Evolutionary conservation across 1,140 invertebrate genomes (phyloP), one percentile per base, ranked within the genome.

Genomic region (Trissolcus basalis): DNA sequence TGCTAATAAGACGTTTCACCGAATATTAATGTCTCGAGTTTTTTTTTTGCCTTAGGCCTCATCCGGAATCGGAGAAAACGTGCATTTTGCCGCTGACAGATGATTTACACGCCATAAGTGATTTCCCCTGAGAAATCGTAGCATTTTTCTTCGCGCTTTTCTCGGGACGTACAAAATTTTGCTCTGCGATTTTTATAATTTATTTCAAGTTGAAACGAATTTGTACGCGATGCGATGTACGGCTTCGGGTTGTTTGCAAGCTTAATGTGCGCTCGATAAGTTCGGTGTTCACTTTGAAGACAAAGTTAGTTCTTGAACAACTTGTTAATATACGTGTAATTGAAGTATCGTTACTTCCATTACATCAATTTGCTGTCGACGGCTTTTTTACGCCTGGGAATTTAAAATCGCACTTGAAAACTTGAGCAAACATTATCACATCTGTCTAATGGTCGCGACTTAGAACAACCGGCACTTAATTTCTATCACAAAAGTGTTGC

Each of bases 1-100:
- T 32, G 44, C 59, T 79, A 79, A 79, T 79, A 79, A 75, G 77
- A 79, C 77, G 63, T 71, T 72, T 71, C 58, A 27, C 27, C 32
- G 72, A 79, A 75, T 74, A 75, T 79, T 74, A 71, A 75, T 68
- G 59, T 64, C 45, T 19, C 16, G 12, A 19, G 49, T 47, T 36
- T 47, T 35, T 54, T 69, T 35, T 53, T 12, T 51, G 44, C 64
- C 47, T 7, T 61, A 61, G 64, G 59, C 59, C 72, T 64, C 54
- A 43, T 54, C 35, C 8, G 27, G 49, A 65, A 53, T 43, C 14
- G 9, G 0, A 59, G 54, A 65, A 73, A 73, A 60, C 44, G 55
- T 55, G 44, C 44, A 61, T 51, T 67, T 58, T 47, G 58, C 50
- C 9, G 50, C 50, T 63, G 71, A 19, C 71, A 68, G 71, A 63